A percentile compares a stretch with the other conserved stretches of the same genome.
Evolutionary conservation across 92 coral and sea anemone species (phyloP).

Genomic region (Muricea muricata): DNA sequence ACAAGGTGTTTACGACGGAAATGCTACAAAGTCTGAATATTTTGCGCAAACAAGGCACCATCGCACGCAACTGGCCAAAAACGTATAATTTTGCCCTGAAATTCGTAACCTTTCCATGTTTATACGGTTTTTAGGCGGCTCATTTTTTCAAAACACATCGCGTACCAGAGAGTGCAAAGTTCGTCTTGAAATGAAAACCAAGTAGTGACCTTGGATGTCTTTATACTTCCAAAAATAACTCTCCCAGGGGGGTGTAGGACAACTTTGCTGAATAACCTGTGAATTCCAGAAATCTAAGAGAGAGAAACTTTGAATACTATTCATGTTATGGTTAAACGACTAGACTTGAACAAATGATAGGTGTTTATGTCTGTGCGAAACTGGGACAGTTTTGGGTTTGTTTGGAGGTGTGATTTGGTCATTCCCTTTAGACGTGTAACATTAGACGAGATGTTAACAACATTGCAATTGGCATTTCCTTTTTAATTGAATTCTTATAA

Average conservation of each 20-base stretch:
- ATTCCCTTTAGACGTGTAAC: background rate
- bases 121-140: background rate
- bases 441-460: background rate
- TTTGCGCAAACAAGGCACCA: background rate
- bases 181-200: background rate
- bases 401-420: slow-evolving; percentile 1
- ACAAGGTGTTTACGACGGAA: background rate
- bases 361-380: background rate
- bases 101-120: background rate
- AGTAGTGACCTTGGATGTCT: slow-evolving; percentile 7
- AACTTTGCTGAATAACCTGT: background rate
- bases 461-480: background rate
- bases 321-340: background rate
- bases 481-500: no score
- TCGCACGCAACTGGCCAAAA: background rate
- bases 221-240: background rate
- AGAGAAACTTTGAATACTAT: background rate
- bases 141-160: background rate
- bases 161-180: background rate
- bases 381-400: background rate
- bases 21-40: background rate
- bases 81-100: background rate
- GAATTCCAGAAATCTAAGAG: no score
- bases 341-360: background rate
- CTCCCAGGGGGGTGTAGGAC: background rate